These are phyloP conservation scores for Autographa gamma DNA, from an alignment of 2,888 invertebrate species.

Conservation along the genomic window DNA sequence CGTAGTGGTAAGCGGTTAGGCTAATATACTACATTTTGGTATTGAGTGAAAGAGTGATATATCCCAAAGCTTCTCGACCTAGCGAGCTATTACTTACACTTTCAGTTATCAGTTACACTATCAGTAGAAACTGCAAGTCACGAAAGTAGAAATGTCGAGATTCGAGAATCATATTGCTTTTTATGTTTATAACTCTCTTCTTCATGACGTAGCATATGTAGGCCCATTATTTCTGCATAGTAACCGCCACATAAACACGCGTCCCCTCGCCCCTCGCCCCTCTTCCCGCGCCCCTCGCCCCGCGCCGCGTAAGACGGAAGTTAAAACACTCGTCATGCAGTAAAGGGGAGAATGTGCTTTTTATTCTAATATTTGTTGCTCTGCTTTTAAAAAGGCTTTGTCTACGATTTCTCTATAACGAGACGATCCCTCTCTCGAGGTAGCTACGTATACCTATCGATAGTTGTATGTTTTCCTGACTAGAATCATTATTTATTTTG, in stretches of 20 bases:
- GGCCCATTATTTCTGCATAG: not conserved
- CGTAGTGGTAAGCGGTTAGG: too few relatives aligned
- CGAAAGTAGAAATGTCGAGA: too few relatives aligned
- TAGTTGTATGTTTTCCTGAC: not conserved
- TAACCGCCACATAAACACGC: not conserved
- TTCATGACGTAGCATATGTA: not conserved
- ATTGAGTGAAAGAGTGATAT: too few relatives aligned
- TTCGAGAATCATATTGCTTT: too few relatives aligned
- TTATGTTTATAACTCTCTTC: too few relatives aligned
- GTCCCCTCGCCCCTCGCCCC: not conserved
- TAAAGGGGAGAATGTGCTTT: conserved; percentile 6
- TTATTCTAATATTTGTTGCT: not conserved
- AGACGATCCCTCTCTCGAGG: not conserved
- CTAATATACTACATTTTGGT: too few relatives aligned
- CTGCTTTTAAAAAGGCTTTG: conserved; percentile 1
- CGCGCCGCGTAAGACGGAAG: not conserved
- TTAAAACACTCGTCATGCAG: not conserved
- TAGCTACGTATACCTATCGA: not conserved
- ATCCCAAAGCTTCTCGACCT: too few relatives aligned
- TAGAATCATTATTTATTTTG: not conserved
- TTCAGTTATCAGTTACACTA: too few relatives aligned
- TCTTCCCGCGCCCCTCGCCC: not conserved
- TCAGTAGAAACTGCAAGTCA: too few relatives aligned
- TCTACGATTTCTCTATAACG: conserved; percentile 4
- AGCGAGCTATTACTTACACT: too few relatives aligned